Percentiles rank a stretch among this genome's conserved stretches.
phyloP scores from a whole-genome alignment of 2,888 invertebrate genomes.

The Drosophila nigricruria region DNA sequence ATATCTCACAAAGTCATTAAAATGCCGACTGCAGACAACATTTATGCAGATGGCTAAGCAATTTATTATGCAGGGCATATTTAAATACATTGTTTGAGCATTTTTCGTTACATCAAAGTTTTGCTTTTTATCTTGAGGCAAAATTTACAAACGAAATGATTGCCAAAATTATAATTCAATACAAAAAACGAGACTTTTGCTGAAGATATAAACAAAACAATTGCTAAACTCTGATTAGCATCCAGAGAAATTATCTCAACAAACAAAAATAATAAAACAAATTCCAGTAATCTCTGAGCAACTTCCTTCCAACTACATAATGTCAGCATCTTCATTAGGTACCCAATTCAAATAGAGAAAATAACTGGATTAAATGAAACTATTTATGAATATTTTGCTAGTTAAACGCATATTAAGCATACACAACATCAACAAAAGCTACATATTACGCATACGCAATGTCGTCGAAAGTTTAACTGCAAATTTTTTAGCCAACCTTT shows the following conservation, averaged over 20 bases:
- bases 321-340: background rate
- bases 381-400: background rate
- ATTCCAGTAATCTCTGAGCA: too few relatives aligned
- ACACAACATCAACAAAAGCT: background rate
- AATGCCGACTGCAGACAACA: constrained; percentile 20
- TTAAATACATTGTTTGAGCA: background rate
- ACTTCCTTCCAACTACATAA: background rate
- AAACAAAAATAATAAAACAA: too few relatives aligned
- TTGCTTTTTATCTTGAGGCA: background rate
- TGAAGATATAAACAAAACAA: background rate
- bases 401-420: background rate
- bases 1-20: constrained; percentile 13
- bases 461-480: background rate
- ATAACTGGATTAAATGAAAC: background rate
- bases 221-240: too few relatives aligned
- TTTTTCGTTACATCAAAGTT: background rate
- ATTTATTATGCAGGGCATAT: constrained; percentile 15
- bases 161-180: background rate
- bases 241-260: too few relatives aligned
- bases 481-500: background rate
- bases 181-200: background rate
- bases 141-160: background rate
- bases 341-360: background rate
- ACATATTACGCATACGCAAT: constrained; percentile 7
- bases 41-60: constrained; percentile 37